Percentiles rank a stretch among this genome's conserved stretches.
Evolutionary conservation across 92 coral and sea anemone species (phyloP).

Genomic region (Anthopleura xanthogrammica): DNA sequence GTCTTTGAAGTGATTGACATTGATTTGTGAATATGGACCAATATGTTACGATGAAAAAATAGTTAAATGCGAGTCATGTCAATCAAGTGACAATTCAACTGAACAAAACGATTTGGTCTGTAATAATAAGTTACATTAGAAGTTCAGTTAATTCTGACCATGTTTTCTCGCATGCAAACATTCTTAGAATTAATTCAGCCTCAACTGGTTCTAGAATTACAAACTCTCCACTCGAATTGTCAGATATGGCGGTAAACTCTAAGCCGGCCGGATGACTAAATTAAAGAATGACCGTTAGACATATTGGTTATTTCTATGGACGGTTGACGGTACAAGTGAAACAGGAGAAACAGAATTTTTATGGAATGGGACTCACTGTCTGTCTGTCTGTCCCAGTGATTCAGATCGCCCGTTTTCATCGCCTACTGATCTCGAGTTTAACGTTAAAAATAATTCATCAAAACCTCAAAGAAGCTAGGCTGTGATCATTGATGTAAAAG

Average conservation of each 20-base stretch:
- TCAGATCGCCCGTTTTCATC: neutral
- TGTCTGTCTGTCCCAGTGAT: neutral
- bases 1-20: constrained; percentile 3
- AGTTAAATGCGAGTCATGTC: constrained; percentile 27
- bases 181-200: neutral
- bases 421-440: neutral
- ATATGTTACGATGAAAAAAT: constrained; percentile 22
- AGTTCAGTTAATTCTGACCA: neutral
- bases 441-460: neutral
- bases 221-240: neutral
- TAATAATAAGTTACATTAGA: constrained; percentile 10
- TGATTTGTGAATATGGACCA: constrained; percentile 13
- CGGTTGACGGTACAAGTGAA: neutral
- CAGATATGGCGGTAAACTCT: neutral
- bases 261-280: neutral
- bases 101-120: neutral
- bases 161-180: neutral
- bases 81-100: constrained; percentile 12
- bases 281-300: neutral
- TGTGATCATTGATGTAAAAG: neutral
- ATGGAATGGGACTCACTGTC: neutral
- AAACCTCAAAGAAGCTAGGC: neutral
- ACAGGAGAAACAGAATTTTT: no score
- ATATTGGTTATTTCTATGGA: neutral
- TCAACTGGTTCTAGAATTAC: neutral